phyloP scores from a whole-genome alignment of 2,113 vertebrate genomes.

The Drymodes brunneopygia region DNA sequence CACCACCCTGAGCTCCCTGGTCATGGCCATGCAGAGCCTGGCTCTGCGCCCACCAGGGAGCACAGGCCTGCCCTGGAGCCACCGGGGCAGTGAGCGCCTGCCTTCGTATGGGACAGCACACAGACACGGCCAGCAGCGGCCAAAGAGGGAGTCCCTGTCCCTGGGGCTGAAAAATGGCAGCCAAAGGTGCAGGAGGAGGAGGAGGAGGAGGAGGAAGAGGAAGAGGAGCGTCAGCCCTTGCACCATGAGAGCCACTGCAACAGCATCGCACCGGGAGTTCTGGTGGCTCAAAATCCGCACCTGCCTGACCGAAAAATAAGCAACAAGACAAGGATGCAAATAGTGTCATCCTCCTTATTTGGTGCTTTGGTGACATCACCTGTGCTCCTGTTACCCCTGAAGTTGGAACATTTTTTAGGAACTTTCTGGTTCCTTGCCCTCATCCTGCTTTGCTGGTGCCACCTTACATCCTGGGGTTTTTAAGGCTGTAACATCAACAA shows the following conservation, averaged over 20 bases:
- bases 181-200: not conserved
- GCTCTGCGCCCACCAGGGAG: not conserved
- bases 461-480: not conserved
- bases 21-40: not conserved
- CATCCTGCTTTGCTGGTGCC: not conserved
- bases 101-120: not conserved
- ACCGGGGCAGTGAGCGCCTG: not conserved
- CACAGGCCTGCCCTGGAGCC: not conserved
- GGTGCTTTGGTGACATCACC: not conserved
- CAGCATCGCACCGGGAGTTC: not conserved
- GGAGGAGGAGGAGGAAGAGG: not conserved
- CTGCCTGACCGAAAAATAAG: not conserved
- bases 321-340: not conserved
- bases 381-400: not conserved
- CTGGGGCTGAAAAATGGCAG: not conserved
- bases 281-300: not conserved
- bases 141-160: not conserved
- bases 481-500: not conserved
- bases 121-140: rapidly evolving
- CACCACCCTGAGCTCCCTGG: not conserved
- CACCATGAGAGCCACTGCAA: not conserved
- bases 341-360: not conserved
- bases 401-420: not conserved
- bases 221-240: not conserved
- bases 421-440: not conserved